Percentiles rank a stretch among this genome's conserved stretches.
phyloP scores from a whole-genome alignment of 30 jellyfish, hydroid and myxozoan species.

The Pseudorhiza aurosa region DNA sequence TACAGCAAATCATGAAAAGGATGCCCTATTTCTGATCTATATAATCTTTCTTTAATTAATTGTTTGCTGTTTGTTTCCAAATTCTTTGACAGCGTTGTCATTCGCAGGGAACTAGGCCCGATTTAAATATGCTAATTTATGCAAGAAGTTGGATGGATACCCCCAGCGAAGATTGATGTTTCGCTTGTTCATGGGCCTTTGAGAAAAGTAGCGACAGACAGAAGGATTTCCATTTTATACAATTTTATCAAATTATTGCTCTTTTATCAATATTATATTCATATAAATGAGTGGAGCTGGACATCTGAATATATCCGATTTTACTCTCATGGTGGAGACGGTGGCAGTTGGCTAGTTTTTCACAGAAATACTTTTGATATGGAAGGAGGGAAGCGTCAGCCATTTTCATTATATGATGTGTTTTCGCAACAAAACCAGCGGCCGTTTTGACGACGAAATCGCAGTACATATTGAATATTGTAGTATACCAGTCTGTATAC shows the following conservation, averaged over 20 bases:
- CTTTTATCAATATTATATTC: conserved; percentile 8
- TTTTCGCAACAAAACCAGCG: conserved; percentile 68
- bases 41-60: no score
- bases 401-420: conserved; percentile 71
- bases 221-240: conserved; percentile 47
- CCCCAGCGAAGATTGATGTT: conserved; percentile 99
- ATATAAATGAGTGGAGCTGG: conserved; percentile 25
- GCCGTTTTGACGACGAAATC: conserved; percentile 60
- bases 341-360: conserved; percentile 15
- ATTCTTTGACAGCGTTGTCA: neutral
- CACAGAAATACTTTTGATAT: conserved; percentile 11
- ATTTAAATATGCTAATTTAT: conserved; percentile 69
- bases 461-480: conserved; percentile 9
- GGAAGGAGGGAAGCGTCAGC: conserved; percentile 69
- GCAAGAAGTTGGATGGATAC: conserved; percentile 65
- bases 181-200: conserved; percentile 95
- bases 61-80: no score
- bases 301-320: conserved; percentile 1
- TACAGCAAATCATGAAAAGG: no score
- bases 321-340: neutral
- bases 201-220: conserved; percentile 27
- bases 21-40: no score
- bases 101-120: conserved; percentile 69
- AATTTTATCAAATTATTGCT: neutral
- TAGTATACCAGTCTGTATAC: conserved; percentile 56